A percentile compares a stretch with the other conserved stretches of the same genome.
Evolutionary conservation across 2,888 invertebrate species (phyloP).

Genomic region (Luperina nickerlii): DNA sequence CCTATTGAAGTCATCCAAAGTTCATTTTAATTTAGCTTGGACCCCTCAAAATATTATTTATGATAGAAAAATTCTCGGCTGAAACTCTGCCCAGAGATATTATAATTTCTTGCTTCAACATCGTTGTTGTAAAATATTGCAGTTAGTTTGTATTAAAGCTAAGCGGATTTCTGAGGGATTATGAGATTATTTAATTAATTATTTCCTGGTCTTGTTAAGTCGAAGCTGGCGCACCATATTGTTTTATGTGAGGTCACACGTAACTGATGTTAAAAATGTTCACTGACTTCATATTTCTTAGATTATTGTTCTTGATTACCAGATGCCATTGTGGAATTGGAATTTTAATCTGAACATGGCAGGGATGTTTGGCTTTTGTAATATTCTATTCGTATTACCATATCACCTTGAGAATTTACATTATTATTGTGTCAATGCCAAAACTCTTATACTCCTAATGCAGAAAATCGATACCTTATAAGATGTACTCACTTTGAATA

Average conservation of each 20-base stretch:
- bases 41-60: conserved; percentile 37
- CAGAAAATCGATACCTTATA: conserved; percentile 38
- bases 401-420: conserved; percentile 29
- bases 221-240: conserved; percentile 48
- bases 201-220: conserved; percentile 34
- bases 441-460: conserved; percentile 19
- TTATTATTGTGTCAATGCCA: conserved; percentile 14
- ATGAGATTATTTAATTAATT: conserved; percentile 66
- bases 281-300: conserved; percentile 7
- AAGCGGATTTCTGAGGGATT: conserved; percentile 65
- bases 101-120: conserved; percentile 48
- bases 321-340: neutral
- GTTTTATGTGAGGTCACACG: conserved; percentile 38
- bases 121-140: conserved; percentile 66
- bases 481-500: conserved; percentile 23
- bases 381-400: conserved; percentile 27
- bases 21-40: conserved; percentile 42
- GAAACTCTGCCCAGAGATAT: conserved; percentile 30
- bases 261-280: conserved; percentile 5
- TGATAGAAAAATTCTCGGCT: conserved; percentile 25
- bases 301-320: conserved; percentile 10
- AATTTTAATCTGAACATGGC: conserved; percentile 15
- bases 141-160: conserved; percentile 63
- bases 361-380: conserved; percentile 24
- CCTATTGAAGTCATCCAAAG: conserved; percentile 25